Evolutionary conservation across 1,140 invertebrate genomes (phyloP), one percentile per base, ranked within the genome.

Genomic region (Brachionus sp.): DNA sequence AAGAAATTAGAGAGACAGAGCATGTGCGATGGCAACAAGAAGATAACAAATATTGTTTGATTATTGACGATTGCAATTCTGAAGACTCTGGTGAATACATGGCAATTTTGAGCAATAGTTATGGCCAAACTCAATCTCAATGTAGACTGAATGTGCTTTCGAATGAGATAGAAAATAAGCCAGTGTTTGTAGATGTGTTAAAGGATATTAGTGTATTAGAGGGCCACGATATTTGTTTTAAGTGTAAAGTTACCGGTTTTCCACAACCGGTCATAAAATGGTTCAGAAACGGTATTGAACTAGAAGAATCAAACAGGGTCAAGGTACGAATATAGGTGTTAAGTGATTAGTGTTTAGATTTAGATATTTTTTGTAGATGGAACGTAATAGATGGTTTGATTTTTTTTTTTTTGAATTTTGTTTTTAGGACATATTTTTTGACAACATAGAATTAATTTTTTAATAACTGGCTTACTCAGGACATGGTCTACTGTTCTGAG

Each of bases 211-310:
- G 16, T 44, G 25, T 70, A 5, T 23, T 5, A 16, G 80, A 82
- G 39, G 80, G 80, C 35, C 57, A 82, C 13, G 57, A 66, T 50
- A 33, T 82, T 33, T 44, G 57, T 37, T 50, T 82, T 16, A 64
- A 82, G 35, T 64, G 57, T n/a, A 44, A 53, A 46, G 35, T 87
- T 85, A 87, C 85, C 68, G 88, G 88, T 29, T 86, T 85, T 16
- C 89, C 89, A 13, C 86, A 88, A 77, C 88, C 89, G 19, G 85
- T 86, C 62, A 86, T 89, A 29, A 87, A 87, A 13, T 89, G 89
- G 89, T 89, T 88, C 85, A 84, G 88, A 62, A 53, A 82, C 25
- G 77, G 46, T 5, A 29, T 33, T 19, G 50, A 80, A 42, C 13
- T 80, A 62, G n/a, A 13, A 12, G 77, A 62, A 37, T 57, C 46